phyloP scores from a whole-genome alignment of 2,888 invertebrate genomes.

The Sphecodes monilicornis region DNA sequence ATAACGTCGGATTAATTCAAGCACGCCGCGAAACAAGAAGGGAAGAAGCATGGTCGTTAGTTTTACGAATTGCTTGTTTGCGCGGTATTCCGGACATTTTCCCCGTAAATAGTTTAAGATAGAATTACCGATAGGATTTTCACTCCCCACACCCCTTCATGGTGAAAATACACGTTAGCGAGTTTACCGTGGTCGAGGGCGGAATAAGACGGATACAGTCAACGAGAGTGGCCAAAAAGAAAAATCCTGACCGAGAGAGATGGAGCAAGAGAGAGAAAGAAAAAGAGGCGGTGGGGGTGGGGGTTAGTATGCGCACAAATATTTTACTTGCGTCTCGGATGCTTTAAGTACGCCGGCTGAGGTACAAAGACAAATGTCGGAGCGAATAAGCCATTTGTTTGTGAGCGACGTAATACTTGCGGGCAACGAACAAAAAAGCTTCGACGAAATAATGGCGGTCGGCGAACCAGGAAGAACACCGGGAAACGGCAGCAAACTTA shows the following conservation, averaged over 20 bases:
- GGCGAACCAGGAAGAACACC: neutral
- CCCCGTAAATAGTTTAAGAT: slow-evolving; percentile 70
- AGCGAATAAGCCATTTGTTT: slow-evolving; percentile 65
- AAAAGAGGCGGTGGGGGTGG: neutral
- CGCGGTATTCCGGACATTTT: slow-evolving; percentile 48
- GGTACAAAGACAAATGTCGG: slow-evolving; percentile 66
- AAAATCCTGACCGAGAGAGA: slow-evolving; percentile 6
- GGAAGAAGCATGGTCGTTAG: slow-evolving; percentile 28
- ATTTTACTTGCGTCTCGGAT: slow-evolving; percentile 73
- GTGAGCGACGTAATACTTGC: slow-evolving; percentile 47
- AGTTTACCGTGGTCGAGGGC: slow-evolving; percentile 63
- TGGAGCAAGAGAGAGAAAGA: neutral
- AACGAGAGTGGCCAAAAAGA: slow-evolving; percentile 33
- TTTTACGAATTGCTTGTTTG: slow-evolving; percentile 63
- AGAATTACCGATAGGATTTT: slow-evolving; percentile 72
- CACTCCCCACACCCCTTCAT: slow-evolving; percentile 59
- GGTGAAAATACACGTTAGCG: slow-evolving; percentile 72
- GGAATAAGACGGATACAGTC: slow-evolving; percentile 55
- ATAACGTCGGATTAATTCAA: slow-evolving; percentile 11
- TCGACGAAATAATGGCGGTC: slow-evolving; percentile 47
- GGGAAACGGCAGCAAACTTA: neutral
- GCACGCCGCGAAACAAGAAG: neutral
- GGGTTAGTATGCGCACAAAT: slow-evolving; percentile 67
- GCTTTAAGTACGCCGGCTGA: slow-evolving; percentile 62
- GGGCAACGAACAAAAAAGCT: slow-evolving; percentile 29